Evolutionary conservation across 2,888 invertebrate species (phyloP).

Genomic region (Perdita meconis): DNA sequence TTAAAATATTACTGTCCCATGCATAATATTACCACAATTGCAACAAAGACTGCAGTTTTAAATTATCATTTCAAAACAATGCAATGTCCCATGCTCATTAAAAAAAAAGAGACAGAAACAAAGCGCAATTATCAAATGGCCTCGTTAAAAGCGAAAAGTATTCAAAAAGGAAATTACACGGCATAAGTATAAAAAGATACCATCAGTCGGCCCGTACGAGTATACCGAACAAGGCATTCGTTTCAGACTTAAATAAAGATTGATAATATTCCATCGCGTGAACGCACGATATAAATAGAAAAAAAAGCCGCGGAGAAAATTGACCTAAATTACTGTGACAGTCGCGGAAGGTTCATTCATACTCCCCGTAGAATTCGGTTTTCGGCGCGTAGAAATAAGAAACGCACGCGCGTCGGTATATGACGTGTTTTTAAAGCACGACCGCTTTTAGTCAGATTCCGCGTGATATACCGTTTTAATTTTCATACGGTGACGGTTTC

Average conservation of each 20-base stretch:
- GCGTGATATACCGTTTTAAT: conserved; percentile 81
- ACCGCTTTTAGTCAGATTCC: conserved; percentile 52
- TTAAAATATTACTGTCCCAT: no score
- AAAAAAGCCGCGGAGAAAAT: conserved; percentile 16
- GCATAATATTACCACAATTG: no score
- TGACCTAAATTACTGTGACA: conserved; percentile 26
- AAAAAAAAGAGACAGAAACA: no score
- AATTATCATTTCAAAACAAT: no score
- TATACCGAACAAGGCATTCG: background rate
- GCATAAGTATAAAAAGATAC: background rate
- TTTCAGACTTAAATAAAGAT: background rate
- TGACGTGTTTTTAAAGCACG: conserved; percentile 75
- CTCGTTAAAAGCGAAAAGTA: no score
- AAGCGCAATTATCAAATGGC: no score
- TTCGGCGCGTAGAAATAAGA: conserved; percentile 11
- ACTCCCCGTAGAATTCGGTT: conserved; percentile 46
- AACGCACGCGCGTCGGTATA: conserved; percentile 32
- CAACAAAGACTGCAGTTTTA: no score
- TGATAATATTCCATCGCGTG: background rate
- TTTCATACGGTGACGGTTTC: conserved; percentile 77
- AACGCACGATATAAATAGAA: background rate
- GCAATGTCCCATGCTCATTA: no score
- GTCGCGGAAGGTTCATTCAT: conserved; percentile 14
- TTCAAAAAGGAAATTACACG: no score
- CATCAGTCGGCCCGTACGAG: background rate